A percentile compares a stretch with the other conserved stretches of the same genome.
phyloP scores from a whole-genome alignment of 2,113 vertebrate species.

The Bos taurus region DNA sequence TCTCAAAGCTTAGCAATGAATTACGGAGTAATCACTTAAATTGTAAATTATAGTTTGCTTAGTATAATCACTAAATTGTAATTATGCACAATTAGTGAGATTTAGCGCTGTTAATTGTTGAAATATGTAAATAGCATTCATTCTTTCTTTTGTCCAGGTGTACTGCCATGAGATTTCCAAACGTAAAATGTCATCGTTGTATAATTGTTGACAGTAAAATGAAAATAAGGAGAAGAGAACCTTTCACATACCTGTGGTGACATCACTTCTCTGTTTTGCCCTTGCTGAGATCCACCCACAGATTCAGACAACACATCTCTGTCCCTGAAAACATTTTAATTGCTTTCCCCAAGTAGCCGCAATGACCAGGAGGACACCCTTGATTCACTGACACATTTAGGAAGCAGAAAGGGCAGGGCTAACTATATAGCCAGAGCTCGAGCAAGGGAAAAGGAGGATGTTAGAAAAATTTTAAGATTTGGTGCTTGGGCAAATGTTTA shows the following conservation, averaged over 20 bases:
- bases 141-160: background rate
- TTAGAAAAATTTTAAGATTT: background rate
- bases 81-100: constrained; percentile 41
- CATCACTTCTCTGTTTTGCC: background rate
- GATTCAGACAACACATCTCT: background rate
- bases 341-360: background rate
- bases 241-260: background rate
- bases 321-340: background rate
- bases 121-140: background rate
- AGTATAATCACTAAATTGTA: background rate
- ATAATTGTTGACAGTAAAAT: background rate
- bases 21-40: background rate
- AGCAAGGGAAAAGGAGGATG: background rate
- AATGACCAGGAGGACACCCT: background rate
- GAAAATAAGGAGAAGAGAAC: background rate
- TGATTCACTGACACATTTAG: background rate
- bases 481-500: background rate
- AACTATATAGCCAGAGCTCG: background rate
- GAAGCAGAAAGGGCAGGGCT: background rate
- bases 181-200: background rate
- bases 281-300: background rate
- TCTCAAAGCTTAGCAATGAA: background rate
- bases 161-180: background rate
- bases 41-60: constrained; percentile 25
- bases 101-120: background rate